Evolutionary conservation across 1,140 invertebrate genomes (phyloP).

Genomic region (Aphelinus atriplicis): DNA sequence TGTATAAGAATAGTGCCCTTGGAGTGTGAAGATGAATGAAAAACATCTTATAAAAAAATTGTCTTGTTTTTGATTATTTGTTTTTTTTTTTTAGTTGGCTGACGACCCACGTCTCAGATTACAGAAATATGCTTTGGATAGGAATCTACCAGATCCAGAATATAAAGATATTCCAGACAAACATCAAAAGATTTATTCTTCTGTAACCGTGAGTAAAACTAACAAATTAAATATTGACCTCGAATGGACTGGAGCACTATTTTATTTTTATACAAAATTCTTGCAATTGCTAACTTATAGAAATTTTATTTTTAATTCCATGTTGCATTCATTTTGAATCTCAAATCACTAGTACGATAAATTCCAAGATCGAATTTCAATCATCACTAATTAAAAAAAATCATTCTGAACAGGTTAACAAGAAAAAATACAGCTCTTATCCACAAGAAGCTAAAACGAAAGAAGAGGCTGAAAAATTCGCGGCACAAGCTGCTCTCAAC

Average conservation of each 20-base stretch:
- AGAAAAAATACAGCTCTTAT: slow-evolving; percentile 67
- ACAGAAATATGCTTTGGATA: slow-evolving; percentile 1
- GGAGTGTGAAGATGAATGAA: too few species aligned
- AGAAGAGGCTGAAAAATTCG: slow-evolving; percentile 66
- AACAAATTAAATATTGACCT: slow-evolving; percentile 2
- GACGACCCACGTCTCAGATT: slow-evolving; percentile 48
- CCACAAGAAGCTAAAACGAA: slow-evolving; percentile 67
- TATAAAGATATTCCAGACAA: slow-evolving; percentile 42
- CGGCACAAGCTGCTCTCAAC: slow-evolving; percentile 66
- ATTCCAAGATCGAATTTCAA: too few species aligned
- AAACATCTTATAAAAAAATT: too few species aligned
- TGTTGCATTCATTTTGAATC: too few species aligned
- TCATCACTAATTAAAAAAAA: too few species aligned
- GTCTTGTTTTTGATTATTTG: too few species aligned
- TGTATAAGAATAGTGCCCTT: too few species aligned
- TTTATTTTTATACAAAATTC: not conserved
- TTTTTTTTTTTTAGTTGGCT: not conserved
- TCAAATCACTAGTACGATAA: too few species aligned
- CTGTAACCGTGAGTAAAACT: slow-evolving; percentile 52
- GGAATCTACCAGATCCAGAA: slow-evolving; percentile 43
- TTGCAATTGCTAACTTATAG: too few species aligned
- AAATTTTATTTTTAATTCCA: too few species aligned
- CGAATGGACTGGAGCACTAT: too few species aligned
- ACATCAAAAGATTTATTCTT: slow-evolving; percentile 33
- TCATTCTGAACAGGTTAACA: slow-evolving; percentile 58